These are phyloP conservation scores for Nansenia antarctica DNA, from an alignment of 2,113 vertebrate genomes.

Conservation along the genomic window DNA sequence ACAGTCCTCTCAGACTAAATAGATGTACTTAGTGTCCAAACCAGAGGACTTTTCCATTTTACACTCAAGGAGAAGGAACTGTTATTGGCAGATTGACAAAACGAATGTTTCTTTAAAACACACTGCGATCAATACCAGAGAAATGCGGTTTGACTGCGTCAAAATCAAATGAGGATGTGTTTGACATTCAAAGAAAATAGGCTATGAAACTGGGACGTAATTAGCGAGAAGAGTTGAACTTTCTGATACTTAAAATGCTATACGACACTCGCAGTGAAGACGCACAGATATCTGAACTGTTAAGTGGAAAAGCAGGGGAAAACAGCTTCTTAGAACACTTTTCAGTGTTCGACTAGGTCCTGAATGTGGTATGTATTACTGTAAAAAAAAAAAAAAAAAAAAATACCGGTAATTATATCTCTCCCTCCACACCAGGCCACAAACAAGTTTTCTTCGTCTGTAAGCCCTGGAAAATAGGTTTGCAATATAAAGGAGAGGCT, in stretches of 20 bases:
- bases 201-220: constrained; percentile 50
- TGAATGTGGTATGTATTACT: constrained; percentile 54
- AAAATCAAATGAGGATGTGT: constrained; percentile 44
- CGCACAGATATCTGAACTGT: constrained; percentile 48
- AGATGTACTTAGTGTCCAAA: background rate
- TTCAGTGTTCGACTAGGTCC: no score
- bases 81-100: constrained; percentile 48
- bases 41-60: background rate
- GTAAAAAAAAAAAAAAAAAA: constrained; percentile 32
- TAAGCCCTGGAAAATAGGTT: constrained; percentile 19
- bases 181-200: constrained; percentile 57
- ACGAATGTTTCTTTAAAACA: constrained; percentile 46
- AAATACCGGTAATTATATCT: constrained; percentile 22
- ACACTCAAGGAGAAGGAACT: constrained; percentile 24
- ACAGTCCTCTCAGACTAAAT: background rate
- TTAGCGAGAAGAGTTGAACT: constrained; percentile 43
- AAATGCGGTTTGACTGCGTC: no score
- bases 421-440: no score
- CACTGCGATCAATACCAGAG: constrained; percentile 41
- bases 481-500: background rate
- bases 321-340: no score
- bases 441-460: constrained; percentile 16
- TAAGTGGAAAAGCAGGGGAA: constrained; percentile 50
- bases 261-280: no score
- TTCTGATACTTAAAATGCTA: constrained; percentile 35